These are phyloP conservation scores for Ectemnius cavifrons DNA, from an alignment of 2,888 invertebrate species.

Conservation along the genomic window DNA sequence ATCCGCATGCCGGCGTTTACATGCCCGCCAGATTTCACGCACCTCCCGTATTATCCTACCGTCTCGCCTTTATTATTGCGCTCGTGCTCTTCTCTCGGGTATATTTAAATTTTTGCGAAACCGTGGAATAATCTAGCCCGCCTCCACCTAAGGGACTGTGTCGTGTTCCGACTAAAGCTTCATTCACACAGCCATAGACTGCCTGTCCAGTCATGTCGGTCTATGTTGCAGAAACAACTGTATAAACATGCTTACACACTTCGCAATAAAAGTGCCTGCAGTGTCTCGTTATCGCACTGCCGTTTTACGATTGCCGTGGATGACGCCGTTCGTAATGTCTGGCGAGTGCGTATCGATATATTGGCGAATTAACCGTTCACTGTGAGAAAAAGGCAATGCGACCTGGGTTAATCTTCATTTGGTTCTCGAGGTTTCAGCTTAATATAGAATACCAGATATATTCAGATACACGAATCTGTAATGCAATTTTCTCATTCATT, in stretches of 20 bases:
- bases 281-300: constrained; percentile 37
- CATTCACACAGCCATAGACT: too few species aligned
- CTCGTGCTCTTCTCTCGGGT: too few species aligned
- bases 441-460: too few species aligned
- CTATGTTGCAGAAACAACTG: constrained; percentile 42
- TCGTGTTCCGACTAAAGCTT: too few species aligned
- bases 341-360: constrained; percentile 30
- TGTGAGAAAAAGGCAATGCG: neutral
- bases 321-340: constrained; percentile 40
- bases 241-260: constrained; percentile 42
- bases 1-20: neutral
- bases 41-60: constrained; percentile 8
- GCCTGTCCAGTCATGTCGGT: too few species aligned
- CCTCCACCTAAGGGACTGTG: too few species aligned
- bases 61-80: neutral
- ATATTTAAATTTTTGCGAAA: too few species aligned
- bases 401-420: too few species aligned
- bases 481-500: too few species aligned
- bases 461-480: too few species aligned
- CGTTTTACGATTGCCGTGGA: constrained; percentile 26
- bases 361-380: constrained; percentile 18
- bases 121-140: too few species aligned
- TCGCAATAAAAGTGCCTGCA: constrained; percentile 37
- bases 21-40: constrained; percentile 11
- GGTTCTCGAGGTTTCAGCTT: too few species aligned